phyloP scores from a whole-genome alignment of 2,113 vertebrate species.

The Zootoca vivipara region DNA sequence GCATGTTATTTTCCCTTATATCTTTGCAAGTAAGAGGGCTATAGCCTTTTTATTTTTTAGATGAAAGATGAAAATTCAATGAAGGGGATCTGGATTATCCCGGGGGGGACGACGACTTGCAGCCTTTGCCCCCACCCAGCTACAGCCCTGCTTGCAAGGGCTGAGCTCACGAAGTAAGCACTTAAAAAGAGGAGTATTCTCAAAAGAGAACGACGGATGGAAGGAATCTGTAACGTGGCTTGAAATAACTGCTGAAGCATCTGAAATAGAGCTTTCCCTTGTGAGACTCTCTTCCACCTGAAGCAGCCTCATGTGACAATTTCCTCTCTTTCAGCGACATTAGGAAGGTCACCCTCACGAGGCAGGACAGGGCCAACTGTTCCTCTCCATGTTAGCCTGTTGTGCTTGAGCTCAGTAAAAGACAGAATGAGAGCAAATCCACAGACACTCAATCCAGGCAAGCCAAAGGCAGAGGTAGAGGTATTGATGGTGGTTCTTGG shows the following conservation, averaged over 20 bases:
- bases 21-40: not conserved
- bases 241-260: constrained; percentile 8
- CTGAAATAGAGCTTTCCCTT: not conserved
- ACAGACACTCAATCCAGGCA: not conserved
- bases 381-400: not conserved
- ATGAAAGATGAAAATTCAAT: not conserved
- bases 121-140: too few species aligned
- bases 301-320: constrained; percentile 12
- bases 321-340: not conserved
- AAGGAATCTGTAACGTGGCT: not conserved
- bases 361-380: not conserved
- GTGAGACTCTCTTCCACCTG: constrained; percentile 20
- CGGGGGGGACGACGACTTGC: too few species aligned
- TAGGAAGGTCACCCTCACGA: constrained; percentile 35
- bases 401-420: not conserved
- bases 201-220: not conserved
- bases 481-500: not conserved
- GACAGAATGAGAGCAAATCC: too few species aligned
- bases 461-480: not conserved
- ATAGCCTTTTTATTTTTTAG: not conserved
- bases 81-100: not conserved
- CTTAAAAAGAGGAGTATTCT: not conserved
- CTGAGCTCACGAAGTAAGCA: not conserved
- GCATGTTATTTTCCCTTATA: not conserved
- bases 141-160: not conserved